Base-by-base conservation (phyloP, 2,113 vertebrate genomes). In the Actenoides lindsayi region DNA sequence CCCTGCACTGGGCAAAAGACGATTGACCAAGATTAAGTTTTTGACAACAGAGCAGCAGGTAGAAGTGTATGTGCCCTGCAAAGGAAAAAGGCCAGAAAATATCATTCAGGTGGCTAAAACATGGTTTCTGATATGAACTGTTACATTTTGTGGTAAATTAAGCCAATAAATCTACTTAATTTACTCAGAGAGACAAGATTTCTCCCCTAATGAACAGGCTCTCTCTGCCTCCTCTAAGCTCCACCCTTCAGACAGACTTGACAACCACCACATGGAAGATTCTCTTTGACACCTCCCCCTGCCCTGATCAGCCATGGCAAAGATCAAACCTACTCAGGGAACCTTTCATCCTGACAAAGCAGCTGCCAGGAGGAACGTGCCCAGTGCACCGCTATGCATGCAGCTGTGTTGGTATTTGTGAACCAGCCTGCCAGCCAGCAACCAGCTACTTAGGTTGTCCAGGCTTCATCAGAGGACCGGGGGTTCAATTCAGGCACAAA, bases 71-170 rank as follows among this genome's bases (percentile, higher is more conserved):
- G 4, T 1, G 11, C 41, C 63, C 83, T 69, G 57, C 27, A 3
- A 64, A 53, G 48, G 41, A 24, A 4, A 8, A 35, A 37, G 42
- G n/a, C 7, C 75, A 86, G 44, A 63, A 82, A 70, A 5, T 20
- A 18, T 37, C 15, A 5, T 2, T 27, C 71, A 16, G 64, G 44
- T 50, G 25, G 37, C 37, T 50, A 2, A 21, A 48, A 25, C 4
- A 21, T 0, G 3, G 13, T 8, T 68, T 31, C 18, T n/a, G 7
- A 4, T 27, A 2, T 1, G 3, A 59, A n/a, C n/a, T 31, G 15
- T 33, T 37, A 37, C 3, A 25, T 35, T 63, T 53, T 19, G 15
- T 27, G 15, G 5, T 41, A 59, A 18, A 44, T 59, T n/a, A 69
- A 53, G 6, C 9, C 30, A 57, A 42, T 23, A 65, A 42, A n/a